Base-by-base conservation (phyloP, 2,113 vertebrate species). In the Numenius arquata region DNA sequence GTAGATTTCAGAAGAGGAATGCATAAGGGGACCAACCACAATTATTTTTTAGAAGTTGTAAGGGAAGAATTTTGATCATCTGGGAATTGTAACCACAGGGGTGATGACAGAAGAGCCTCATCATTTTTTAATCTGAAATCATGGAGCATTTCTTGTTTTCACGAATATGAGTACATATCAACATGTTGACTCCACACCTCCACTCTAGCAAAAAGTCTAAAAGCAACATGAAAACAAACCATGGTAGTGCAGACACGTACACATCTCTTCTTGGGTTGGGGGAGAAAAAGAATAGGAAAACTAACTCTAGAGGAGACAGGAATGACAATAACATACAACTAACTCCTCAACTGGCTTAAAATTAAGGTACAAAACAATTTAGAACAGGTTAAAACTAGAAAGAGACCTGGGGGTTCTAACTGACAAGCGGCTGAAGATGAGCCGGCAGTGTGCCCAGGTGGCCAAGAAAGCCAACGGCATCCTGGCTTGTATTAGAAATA, bases 221-320 rank as follows among this genome's bases (percentile, higher is more conserved):
- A 85, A 95, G 58, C 40, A 68, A 0, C 23, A 80, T 13, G 45
- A 70, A 72, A 90, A 88, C 82, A 75, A 85, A 79, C 9, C 4
- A 1, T n/a, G 19, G 41, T 21, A 55, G 7, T 6, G 6, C 11
- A 90, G 29, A 61, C 23, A 75, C 0, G 0, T n/a, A 58, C 0
- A 1, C 47, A 55, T 85, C 29, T 85, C 30, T 65, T 86, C 61
- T 34, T 72, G 40, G 15, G 34, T 0, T n/a, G 6, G 10, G 30
- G 6, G 7, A 86, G 17, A 40, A 91, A 63, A 19, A 29, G 2
- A 73, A 27, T 0, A 86, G 26, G 34, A 80, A 89, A 94, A 65
- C 5, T 25, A 91, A 58, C 13, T 67, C 47, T 19, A 65, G 2
- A 45, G 27, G 70, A 92, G 43, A 70, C 11, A 0, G 6, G 15